Conservation (phyloP, 2,888 invertebrate genomes). For the Notocelia uddmanniana region DNA sequence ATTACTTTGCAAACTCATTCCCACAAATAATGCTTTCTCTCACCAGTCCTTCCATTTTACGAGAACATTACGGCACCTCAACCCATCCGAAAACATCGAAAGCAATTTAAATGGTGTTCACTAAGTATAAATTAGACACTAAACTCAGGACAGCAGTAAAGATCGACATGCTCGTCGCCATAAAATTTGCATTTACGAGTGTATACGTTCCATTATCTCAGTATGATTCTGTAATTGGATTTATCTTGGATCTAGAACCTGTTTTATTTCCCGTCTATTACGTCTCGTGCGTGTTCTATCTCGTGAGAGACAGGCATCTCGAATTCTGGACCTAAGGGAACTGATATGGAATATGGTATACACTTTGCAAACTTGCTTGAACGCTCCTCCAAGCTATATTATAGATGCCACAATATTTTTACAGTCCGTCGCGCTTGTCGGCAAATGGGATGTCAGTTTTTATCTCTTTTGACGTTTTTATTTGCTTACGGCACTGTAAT, state of each 20-base stretch:
- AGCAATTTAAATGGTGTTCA: conserved; percentile 32
- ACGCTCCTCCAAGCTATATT: conserved; percentile 49
- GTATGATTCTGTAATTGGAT: conserved; percentile 54
- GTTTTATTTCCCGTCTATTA: conserved; percentile 40
- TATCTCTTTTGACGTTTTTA: conserved; percentile 45
- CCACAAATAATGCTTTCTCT: conserved; percentile 10
- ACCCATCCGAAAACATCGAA: conserved; percentile 24
- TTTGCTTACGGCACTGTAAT: conserved; percentile 45
- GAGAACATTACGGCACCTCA: conserved; percentile 1
- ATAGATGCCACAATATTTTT: conserved; percentile 72
- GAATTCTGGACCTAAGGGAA: neutral
- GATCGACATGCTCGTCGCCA: conserved; percentile 23
- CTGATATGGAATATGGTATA: conserved; percentile 34
- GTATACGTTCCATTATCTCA: conserved; percentile 50
- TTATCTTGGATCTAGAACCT: conserved; percentile 53
- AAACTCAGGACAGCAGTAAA: conserved; percentile 18
- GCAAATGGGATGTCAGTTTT: conserved; percentile 49
- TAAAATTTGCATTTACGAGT: conserved; percentile 47
- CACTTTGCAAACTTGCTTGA: conserved; percentile 18
- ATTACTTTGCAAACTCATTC: conserved; percentile 3
- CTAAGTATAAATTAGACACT: conserved; percentile 29
- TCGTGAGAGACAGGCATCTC: conserved; percentile 29
- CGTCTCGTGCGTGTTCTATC: conserved; percentile 33
- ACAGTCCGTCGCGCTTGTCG: conserved; percentile 55
- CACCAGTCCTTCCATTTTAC: conserved; percentile 12